Evolutionary conservation across 2,888 invertebrate genomes (phyloP).

Genomic region (Hecatera dysodea): DNA sequence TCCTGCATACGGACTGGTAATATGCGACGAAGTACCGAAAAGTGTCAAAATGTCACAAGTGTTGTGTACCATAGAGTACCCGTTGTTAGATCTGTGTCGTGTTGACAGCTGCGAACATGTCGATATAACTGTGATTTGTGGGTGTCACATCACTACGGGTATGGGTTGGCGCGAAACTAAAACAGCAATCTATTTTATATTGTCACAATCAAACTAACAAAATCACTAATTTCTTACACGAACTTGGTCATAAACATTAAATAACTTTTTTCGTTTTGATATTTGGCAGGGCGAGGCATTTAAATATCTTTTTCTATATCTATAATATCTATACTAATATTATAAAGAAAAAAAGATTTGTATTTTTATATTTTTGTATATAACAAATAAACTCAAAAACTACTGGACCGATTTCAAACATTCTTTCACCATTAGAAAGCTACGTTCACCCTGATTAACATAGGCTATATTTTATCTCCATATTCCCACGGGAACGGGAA

Average conservation of each 20-base stretch:
- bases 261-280: too few relatives aligned
- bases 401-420: too few relatives aligned
- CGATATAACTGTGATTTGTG: constrained; percentile 51
- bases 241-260: neutral
- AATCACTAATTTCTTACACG: neutral
- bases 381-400: too few relatives aligned
- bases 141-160: constrained; percentile 58
- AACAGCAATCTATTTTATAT: neutral
- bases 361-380: too few relatives aligned
- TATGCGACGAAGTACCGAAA: constrained; percentile 65
- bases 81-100: constrained; percentile 75
- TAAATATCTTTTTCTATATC: too few relatives aligned
- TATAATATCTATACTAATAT: too few relatives aligned
- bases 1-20: constrained; percentile 90
- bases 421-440: too few relatives aligned
- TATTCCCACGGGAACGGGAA: too few relatives aligned
- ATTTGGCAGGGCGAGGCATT: too few relatives aligned
- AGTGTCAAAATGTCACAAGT: constrained; percentile 64
- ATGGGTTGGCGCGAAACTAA: constrained; percentile 22
- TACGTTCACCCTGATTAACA: too few relatives aligned
- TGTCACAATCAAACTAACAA: neutral
- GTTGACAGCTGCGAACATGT: constrained; percentile 67
- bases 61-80: constrained; percentile 69
- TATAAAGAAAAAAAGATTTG: too few relatives aligned
- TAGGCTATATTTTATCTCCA: too few relatives aligned